Evolutionary conservation across 2,888 invertebrate genomes (phyloP).

Genomic region (Melolontha melolontha): DNA sequence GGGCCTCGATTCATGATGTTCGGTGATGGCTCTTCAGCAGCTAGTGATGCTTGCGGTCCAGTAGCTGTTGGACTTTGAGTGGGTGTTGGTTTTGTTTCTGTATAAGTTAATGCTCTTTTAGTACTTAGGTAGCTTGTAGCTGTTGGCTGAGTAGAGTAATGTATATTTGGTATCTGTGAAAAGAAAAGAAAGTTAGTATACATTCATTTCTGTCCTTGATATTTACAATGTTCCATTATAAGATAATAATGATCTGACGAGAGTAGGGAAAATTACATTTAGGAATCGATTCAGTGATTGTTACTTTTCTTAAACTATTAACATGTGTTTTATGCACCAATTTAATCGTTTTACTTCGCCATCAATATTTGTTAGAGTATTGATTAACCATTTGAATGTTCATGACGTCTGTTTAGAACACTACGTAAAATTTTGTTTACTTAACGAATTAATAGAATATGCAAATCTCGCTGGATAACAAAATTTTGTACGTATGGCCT

Average conservation of each 20-base stretch:
- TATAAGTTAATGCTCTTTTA: slow-evolving; percentile 61
- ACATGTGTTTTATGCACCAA: too few relatives aligned
- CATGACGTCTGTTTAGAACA: too few relatives aligned
- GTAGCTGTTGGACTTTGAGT: slow-evolving; percentile 69
- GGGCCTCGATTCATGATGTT: slow-evolving; percentile 64
- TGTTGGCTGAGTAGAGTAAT: slow-evolving; percentile 69
- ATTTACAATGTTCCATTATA: neutral
- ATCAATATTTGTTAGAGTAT: too few relatives aligned
- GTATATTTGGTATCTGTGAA: slow-evolving; percentile 67
- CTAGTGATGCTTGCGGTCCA: slow-evolving; percentile 63
- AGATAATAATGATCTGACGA: neutral
- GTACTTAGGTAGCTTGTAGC: slow-evolving; percentile 70
- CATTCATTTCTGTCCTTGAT: neutral
- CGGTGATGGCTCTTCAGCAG: slow-evolving; percentile 63
- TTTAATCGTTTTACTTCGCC: too few relatives aligned
- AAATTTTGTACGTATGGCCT: too few relatives aligned
- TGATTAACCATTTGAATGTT: too few relatives aligned
- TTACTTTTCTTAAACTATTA: too few relatives aligned
- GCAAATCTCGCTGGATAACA: too few relatives aligned
- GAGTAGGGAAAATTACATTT: neutral
- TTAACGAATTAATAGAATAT: too few relatives aligned
- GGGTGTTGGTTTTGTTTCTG: slow-evolving; percentile 68
- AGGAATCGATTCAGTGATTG: too few relatives aligned
- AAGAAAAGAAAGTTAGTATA: slow-evolving; percentile 9
- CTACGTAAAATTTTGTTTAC: too few relatives aligned